phyloP scores from a whole-genome alignment of 2,797 vertebrate species.

The Molossus alvarezi region DNA sequence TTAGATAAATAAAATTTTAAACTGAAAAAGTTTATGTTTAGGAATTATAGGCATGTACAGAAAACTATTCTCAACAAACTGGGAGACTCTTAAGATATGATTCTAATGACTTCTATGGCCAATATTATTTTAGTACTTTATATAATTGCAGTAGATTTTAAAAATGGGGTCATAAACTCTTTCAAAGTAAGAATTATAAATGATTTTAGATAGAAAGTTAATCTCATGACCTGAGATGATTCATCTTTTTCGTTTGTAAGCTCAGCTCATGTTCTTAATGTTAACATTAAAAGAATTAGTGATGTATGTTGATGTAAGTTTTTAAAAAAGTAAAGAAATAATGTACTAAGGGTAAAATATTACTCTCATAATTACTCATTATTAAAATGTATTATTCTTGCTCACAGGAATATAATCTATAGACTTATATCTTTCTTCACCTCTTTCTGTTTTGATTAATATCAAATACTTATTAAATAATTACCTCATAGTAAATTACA shows the following conservation, averaged over 20 bases:
- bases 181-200: neutral
- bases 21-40: neutral
- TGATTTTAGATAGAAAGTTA: neutral
- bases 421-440: neutral
- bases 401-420: neutral
- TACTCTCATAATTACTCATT: neutral
- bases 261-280: neutral
- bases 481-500: conserved; percentile 7
- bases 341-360: neutral
- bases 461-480: conserved; percentile 45
- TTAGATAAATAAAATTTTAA: neutral
- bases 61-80: neutral
- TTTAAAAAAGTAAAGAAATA: neutral
- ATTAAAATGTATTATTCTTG: conserved; percentile 11
- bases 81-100: neutral
- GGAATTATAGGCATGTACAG: neutral
- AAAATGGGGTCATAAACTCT: accelerated
- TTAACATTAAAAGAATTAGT: neutral
- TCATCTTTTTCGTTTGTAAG: neutral
- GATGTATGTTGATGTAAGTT: neutral
- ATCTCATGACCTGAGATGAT: neutral
- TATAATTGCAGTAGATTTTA: neutral
- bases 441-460: neutral
- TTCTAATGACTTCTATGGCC: neutral
- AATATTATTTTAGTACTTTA: neutral